Conservation (phyloP, 2,113 vertebrate genomes). For the Pseudolaguvia tuberculata region DNA sequence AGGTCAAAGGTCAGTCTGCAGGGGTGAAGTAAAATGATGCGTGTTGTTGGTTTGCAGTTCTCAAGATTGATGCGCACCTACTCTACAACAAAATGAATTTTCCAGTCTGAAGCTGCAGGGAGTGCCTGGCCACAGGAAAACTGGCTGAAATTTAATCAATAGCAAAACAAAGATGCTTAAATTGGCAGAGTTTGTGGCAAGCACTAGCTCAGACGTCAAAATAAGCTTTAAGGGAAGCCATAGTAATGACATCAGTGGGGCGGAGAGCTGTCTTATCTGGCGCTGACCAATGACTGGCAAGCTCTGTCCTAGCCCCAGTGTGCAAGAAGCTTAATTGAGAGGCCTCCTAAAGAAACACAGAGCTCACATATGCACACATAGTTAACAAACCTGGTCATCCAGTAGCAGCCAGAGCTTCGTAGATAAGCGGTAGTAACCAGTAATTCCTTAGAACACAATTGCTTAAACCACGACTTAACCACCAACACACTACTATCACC, state of each 20-base stretch:
- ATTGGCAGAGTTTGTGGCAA: slow-evolving; percentile 43
- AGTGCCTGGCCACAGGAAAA: slow-evolving; percentile 44
- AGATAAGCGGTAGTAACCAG: neutral
- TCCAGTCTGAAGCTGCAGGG: slow-evolving; percentile 46
- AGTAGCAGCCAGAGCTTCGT: slow-evolving; percentile 5
- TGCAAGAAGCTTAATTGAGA: slow-evolving; percentile 31
- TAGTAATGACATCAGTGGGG: slow-evolving; percentile 40
- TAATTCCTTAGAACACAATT: neutral
- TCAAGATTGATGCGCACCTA: slow-evolving; percentile 47
- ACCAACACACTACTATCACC: neutral
- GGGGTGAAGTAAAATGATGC: slow-evolving; percentile 46
- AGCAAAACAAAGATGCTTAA: slow-evolving; percentile 48
- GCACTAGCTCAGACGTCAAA: slow-evolving; percentile 22
- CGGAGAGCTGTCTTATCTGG: slow-evolving; percentile 34
- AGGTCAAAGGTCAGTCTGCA: slow-evolving; percentile 54
- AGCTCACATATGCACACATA: slow-evolving; percentile 37
- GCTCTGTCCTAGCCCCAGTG: slow-evolving; percentile 26
- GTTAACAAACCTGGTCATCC: slow-evolving; percentile 36
- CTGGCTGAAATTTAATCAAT: slow-evolving; percentile 57
- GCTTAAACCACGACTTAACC: neutral
- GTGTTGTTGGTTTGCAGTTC: slow-evolving; percentile 25
- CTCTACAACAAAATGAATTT: slow-evolving; percentile 50
- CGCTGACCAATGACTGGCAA: slow-evolving; percentile 31
- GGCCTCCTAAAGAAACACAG: slow-evolving; percentile 34
- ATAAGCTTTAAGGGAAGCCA: slow-evolving; percentile 44